These are phyloP conservation scores for Galaxias olidus DNA, from an alignment of 2,797 vertebrate species.

Conservation along the genomic window DNA sequence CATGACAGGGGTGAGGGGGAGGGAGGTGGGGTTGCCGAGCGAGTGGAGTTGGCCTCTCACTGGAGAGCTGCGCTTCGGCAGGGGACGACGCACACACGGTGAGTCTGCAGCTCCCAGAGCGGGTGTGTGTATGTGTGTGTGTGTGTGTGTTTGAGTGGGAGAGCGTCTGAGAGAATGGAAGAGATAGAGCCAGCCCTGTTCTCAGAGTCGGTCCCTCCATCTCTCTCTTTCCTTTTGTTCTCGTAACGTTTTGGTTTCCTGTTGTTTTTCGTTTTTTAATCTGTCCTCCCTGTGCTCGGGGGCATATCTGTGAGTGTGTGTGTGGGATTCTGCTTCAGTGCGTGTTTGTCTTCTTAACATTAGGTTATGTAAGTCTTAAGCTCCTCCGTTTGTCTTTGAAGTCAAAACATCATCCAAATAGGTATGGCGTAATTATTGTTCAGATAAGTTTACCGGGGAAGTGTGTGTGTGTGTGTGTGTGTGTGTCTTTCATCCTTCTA, in stretches of 20 bases:
- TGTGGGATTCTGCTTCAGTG: neutral
- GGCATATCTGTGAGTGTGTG: too few species aligned
- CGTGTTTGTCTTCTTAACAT: too few species aligned
- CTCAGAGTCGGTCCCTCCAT: too few species aligned
- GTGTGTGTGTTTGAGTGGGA: neutral
- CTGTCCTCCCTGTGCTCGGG: too few species aligned
- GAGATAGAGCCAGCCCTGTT: neutral
- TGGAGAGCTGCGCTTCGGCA: slow-evolving; percentile 64
- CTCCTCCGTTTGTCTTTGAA: too few species aligned
- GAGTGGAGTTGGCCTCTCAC: slow-evolving; percentile 74
- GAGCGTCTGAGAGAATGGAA: slow-evolving; percentile 3
- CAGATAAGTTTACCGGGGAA: neutral
- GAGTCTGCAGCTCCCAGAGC: slow-evolving; percentile 52
- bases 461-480: neutral
- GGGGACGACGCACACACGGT: slow-evolving; percentile 62
- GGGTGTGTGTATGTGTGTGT: slow-evolving; percentile 10
- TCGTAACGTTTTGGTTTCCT: too few species aligned
- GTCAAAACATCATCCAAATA: too few species aligned
- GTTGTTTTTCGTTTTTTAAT: neutral
- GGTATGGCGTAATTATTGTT: neutral
- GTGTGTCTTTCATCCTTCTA: slow-evolving; percentile 23
- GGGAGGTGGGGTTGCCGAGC: slow-evolving; percentile 59
- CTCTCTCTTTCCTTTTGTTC: too few species aligned
- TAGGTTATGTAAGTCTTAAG: too few species aligned
- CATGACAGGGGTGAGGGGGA: slow-evolving; percentile 45